Base-by-base conservation (phyloP, 2,888 invertebrate genomes). In the Sphaerophoria taeniata region DNA sequence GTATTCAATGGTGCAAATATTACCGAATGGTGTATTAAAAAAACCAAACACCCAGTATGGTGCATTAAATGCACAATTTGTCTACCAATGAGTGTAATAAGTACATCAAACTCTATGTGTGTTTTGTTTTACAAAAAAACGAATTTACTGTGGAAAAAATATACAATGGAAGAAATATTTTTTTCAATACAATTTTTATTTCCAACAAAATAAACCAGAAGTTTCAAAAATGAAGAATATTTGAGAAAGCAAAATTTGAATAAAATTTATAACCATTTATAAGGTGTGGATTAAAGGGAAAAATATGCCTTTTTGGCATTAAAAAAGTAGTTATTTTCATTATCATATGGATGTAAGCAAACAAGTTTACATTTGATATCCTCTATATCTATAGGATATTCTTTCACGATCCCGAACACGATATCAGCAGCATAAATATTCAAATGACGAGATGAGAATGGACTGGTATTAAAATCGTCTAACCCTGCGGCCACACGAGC, bases 371-470 rank as follows among this genome's bases (percentile, higher is more conserved):
- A 51, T 51, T 51, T 51, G 51, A 51, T 51, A 24, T 51, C 4
- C 24, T 24, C 51, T 16, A 9, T 16, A 51, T n/a, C n/a, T n/a
- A 24, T 1, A n/a, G n/a, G n/a, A 51, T 51, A 51, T 51, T 51
- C 51, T 24, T 24, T 24, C 51, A 51, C 1, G 16, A 24, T 16
- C 24, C 9, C 16, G 9, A 51, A 16, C 24, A 9, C 7, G 6
- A 51, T 51, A 6, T 51, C 16, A 51, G 16, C 24, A 24, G 51
- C 16, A 51, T 51, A 51, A 51, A 51, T 51, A 51, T 51, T 51
- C 3, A 7, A 24, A 51, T 24, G 51, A 51, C 4, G 16, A 16
- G 51, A 51, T 24, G 51, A 51, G 51, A 51, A 51, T 51, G 51
- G 51, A 51, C 16, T 16, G 16, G 16, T 51, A 51, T 51, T 51